Percentiles rank a stretch among this genome's conserved stretches.
phyloP scores from a whole-genome alignment of 1,140 invertebrate genomes.

The Euwallacea similis region DNA sequence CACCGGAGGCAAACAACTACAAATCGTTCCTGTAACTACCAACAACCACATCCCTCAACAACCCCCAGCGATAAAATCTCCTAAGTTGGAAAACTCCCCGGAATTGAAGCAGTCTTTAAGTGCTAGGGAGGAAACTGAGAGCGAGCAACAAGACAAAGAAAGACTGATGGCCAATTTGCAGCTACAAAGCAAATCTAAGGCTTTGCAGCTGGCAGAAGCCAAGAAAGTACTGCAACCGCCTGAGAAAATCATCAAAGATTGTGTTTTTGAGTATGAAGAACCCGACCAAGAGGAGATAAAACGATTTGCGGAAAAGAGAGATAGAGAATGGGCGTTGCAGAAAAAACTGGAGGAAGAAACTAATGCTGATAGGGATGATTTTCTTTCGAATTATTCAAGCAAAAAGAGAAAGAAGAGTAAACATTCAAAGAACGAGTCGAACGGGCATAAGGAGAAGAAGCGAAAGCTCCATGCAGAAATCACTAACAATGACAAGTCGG shows the following conservation, averaged over 20 bases:
- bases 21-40: conserved; percentile 48
- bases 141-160: conserved; percentile 45
- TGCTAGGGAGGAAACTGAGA: conserved; percentile 35
- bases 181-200: conserved; percentile 48
- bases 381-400: conserved; percentile 37
- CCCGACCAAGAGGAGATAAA: conserved; percentile 52
- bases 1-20: conserved; percentile 48
- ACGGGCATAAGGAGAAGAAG: conserved; percentile 47
- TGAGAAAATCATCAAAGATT: conserved; percentile 42
- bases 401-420: conserved; percentile 51
- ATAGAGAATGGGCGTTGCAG: conserved; percentile 51
- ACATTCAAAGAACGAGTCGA: conserved; percentile 49
- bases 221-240: conserved; percentile 28
- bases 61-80: conserved; percentile 16
- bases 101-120: background rate
- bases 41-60: conserved; percentile 1
- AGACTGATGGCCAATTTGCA: conserved; percentile 47
- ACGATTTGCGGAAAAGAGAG: conserved; percentile 50
- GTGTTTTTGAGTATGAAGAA: conserved; percentile 51
- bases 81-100: conserved; percentile 26
- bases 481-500: conserved; percentile 48
- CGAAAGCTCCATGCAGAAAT: conserved; percentile 51
- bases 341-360: conserved; percentile 49
- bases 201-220: conserved; percentile 25
- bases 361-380: conserved; percentile 34